Evolutionary conservation across 2,888 invertebrate species (phyloP), one percentile per base, ranked within the genome.

Genomic region (Chrysomela aeneicollis): DNA sequence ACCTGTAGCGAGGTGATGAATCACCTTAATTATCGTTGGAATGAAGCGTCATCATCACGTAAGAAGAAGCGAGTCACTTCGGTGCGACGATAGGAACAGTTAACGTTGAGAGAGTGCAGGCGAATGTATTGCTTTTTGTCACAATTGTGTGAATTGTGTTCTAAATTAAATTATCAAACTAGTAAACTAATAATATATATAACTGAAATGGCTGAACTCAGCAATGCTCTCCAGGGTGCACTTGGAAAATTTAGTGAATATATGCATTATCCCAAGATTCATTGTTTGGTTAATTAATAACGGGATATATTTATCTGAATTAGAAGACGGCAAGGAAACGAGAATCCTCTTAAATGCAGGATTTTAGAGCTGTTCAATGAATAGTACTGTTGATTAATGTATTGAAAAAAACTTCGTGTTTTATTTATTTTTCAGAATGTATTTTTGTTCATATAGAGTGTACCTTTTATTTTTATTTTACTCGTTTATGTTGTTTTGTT

Each of bases 131-230:
- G n/a, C n/a, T n/a, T n/a, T n/a, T n/a, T n/a, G n/a, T n/a, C n/a
- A n/a, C n/a, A n/a, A n/a, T n/a, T n/a, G n/a, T n/a, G n/a, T n/a
- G n/a, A 49, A 50, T n/a, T n/a, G n/a, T n/a, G n/a, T n/a, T n/a
- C n/a, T n/a, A n/a, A n/a, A n/a, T n/a, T n/a, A n/a, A n/a, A n/a
- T n/a, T n/a, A n/a, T n/a, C n/a, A n/a, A n/a, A n/a, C n/a, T n/a
- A n/a, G n/a, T n/a, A n/a, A n/a, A n/a, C n/a, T n/a, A n/a, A n/a
- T n/a, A n/a, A n/a, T n/a, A n/a, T n/a, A n/a, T n/a, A n/a, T n/a
- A n/a, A 50, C 5, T 50, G 17, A 50, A 18, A 51, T 51, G 12
- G n/a, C 21, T 51, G 50, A 51, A 22, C 50, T 51, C n/a, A n/a
- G 50, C 22, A 51, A 1, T 15, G 15, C 50, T 22, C 22, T 22